Evolutionary conservation across 2,113 vertebrate genomes (phyloP), one percentile per base, ranked within the genome.

Genomic region (Psephotus haematonotus): DNA sequence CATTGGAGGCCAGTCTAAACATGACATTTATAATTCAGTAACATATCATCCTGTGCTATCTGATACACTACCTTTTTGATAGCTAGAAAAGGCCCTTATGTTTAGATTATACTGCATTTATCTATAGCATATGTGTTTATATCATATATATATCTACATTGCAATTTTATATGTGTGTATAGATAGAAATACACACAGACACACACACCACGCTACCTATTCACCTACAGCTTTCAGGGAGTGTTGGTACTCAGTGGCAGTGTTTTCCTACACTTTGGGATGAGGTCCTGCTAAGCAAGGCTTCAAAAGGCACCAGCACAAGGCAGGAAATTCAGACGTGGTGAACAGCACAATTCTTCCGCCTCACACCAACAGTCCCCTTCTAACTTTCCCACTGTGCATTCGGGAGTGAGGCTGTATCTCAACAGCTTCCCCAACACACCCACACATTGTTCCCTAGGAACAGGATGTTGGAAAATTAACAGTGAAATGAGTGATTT

Each of bases 401-500:
- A 47, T 64, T 41, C 18, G 4, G 79, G 80, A 49, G 13, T 4
- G 2, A 64, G 78, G 86, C 22, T 65, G 63, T 15, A 90, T 70
- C 86, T 59, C 82, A n/a, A 15, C 3, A 68, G 82, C 92, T 94
- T 91, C 89, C 93, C 88, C 7, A 60, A 69, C 92, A 92, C 86
- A 89, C 91, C 95, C 89, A 67, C 33, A 62, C 86, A 97, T 83
- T 94, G 90, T 96, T 94, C 88, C 93, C 46, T 4, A 3, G 82
- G 49, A 95, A 83, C 92, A 96, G 92, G 92, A 97, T 94, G 92
- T 95, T n/a, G 86, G 67, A 90, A 90, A 90, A 88, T 35, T n/a
- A 85, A 74, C 86, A 86, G 55, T 60, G 50, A 77, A 71, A 87
- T 70, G 55, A 95, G 93, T 43, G 50, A 67, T 24, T 1, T 35